Percentiles rank a stretch among this genome's conserved stretches.
Conservation (phyloP, 2,797 vertebrate species). For the Melanotaenia trifasciata region DNA sequence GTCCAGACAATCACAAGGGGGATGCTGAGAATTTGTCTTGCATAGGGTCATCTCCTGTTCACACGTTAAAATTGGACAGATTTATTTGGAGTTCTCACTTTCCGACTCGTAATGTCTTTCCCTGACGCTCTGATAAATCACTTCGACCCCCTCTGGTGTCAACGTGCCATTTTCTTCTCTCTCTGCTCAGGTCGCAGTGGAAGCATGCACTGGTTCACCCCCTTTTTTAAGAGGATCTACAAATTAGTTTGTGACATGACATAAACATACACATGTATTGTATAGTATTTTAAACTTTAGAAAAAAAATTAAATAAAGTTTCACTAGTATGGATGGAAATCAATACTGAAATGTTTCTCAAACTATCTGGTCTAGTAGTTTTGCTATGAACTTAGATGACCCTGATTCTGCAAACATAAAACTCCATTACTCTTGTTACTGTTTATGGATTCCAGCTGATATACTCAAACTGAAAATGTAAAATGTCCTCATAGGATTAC, state of each 20-base stretch:
- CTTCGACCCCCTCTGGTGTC: constrained; percentile 9
- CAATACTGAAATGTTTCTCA: constrained; percentile 25
- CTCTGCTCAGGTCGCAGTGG: not conserved
- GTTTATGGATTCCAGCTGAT: constrained; percentile 47
- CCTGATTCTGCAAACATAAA: constrained; percentile 31
- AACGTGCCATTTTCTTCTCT: not conserved
- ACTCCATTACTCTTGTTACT: constrained; percentile 26
- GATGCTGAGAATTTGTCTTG: constrained; percentile 39
- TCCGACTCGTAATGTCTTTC: constrained; percentile 45
- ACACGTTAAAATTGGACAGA: constrained; percentile 61
- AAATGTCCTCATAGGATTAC: constrained; percentile 8
- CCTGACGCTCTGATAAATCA: constrained; percentile 59
- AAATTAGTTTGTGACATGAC: not conserved
- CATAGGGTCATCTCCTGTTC: constrained; percentile 49
- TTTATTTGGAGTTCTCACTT: constrained; percentile 64
- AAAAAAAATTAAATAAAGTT: constrained; percentile 1
- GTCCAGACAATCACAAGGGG: constrained; percentile 38
- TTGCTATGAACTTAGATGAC: constrained; percentile 39
- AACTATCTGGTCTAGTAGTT: constrained; percentile 27
- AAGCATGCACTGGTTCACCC: not conserved
- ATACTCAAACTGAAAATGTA: constrained; percentile 29
- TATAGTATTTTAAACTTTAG: not conserved
- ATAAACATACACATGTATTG: constrained; percentile 10
- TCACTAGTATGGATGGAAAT: not conserved
- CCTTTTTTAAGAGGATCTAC: constrained; percentile 4